Evolutionary conservation across 2,113 vertebrate species (phyloP).

Genomic region (Nothoprocta perdicaria): DNA sequence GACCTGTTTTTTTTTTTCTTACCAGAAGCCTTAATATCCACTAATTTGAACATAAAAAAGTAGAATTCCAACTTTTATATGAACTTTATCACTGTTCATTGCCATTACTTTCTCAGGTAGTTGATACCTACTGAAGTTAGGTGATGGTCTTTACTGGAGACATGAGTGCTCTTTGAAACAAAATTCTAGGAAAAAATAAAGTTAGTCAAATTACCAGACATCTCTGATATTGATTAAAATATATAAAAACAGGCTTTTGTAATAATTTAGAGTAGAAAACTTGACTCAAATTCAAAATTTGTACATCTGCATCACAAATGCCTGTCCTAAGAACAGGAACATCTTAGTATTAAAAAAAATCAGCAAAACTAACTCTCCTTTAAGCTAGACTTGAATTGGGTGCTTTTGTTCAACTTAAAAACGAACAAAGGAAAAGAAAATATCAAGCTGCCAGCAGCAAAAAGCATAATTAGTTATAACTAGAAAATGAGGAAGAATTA

Average conservation of each 20-base stretch:
- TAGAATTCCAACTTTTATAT: constrained; percentile 32
- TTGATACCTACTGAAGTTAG: background rate
- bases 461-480: background rate
- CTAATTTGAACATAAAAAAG: background rate
- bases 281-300: background rate
- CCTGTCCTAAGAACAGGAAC: background rate
- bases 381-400: background rate
- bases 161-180: background rate
- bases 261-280: background rate
- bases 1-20: background rate
- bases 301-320: too few relatives aligned
- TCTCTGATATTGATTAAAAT: background rate
- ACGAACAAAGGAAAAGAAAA: background rate
- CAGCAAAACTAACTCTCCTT: background rate
- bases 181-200: background rate
- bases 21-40: background rate
- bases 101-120: background rate
- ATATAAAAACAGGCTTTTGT: background rate
- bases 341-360: background rate
- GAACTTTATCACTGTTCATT: background rate
- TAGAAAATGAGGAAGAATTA: background rate
- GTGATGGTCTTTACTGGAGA: background rate
- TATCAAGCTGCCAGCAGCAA: background rate
- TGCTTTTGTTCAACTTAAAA: background rate
- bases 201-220: background rate